These are phyloP conservation scores for Drosophila lini DNA, from an alignment of 1,140 invertebrate species.

Conservation along the genomic window DNA sequence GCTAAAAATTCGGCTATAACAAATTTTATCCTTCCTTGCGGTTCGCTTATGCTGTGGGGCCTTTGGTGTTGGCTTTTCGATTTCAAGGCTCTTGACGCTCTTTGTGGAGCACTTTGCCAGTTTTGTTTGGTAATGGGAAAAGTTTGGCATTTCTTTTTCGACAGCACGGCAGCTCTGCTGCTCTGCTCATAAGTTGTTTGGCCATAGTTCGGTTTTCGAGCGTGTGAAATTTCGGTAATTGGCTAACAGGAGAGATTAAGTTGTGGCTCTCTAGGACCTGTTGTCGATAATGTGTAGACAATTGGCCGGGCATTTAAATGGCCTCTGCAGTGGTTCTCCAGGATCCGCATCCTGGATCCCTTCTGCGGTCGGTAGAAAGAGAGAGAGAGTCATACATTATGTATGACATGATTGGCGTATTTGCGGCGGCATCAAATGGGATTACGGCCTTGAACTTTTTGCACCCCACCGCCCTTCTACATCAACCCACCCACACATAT, in stretches of 20 bases:
- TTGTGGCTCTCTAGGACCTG: slow-evolving; percentile 47
- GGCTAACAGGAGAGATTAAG: slow-evolving; percentile 32
- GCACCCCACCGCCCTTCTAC: background rate
- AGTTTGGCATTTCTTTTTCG: slow-evolving; percentile 53
- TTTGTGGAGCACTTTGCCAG: slow-evolving; percentile 39
- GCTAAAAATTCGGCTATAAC: slow-evolving; percentile 46
- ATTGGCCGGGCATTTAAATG: slow-evolving; percentile 58
- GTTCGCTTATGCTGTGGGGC: background rate
- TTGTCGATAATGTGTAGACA: slow-evolving; percentile 51
- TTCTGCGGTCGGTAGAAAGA: slow-evolving; percentile 15
- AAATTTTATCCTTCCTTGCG: slow-evolving; percentile 37
- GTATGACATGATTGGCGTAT: slow-evolving; percentile 78
- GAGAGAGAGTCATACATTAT: slow-evolving; percentile 59
- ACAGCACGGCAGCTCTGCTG: slow-evolving; percentile 22
- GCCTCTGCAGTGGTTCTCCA: slow-evolving; percentile 7
- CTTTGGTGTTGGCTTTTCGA: slow-evolving; percentile 37
- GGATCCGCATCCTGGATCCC: slow-evolving; percentile 1
- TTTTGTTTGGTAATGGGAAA: slow-evolving; percentile 72
- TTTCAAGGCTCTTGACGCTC: slow-evolving; percentile 45
- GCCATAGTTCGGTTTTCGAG: slow-evolving; percentile 45
- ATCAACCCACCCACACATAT: slow-evolving; percentile 10
- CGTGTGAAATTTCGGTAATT: slow-evolving; percentile 67
- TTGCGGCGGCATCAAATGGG: slow-evolving; percentile 74
- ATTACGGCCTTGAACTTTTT: slow-evolving; percentile 79
- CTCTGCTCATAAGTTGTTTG: slow-evolving; percentile 26